phyloP scores from a whole-genome alignment of 1,140 invertebrate genomes.

The Sesamia nonagrioides region DNA sequence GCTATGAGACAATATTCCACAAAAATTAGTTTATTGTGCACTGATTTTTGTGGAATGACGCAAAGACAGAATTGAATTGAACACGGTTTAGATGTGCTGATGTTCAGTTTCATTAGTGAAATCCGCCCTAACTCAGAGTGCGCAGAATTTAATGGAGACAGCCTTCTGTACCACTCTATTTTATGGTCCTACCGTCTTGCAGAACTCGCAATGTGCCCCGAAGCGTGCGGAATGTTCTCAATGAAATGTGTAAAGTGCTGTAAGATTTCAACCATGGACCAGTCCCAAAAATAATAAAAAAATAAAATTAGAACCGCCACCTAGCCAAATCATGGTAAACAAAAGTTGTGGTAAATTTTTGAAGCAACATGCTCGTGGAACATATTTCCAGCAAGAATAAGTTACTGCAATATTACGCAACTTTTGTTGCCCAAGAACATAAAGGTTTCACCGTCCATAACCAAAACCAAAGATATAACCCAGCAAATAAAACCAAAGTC shows the following conservation, averaged over 20 bases:
- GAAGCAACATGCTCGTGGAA: no score
- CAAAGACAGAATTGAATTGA: no score
- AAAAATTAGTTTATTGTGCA: no score
- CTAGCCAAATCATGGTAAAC: neutral
- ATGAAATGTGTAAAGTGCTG: constrained; percentile 34
- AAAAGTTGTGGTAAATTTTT: neutral
- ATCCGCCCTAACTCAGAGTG: no score
- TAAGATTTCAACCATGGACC: constrained; percentile 50
- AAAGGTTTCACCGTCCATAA: constrained; percentile 57
- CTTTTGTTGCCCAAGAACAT: constrained; percentile 20
- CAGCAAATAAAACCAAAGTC: constrained; percentile 81
- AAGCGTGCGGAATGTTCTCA: constrained; percentile 51
- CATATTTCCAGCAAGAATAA: neutral
- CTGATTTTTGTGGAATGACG: no score
- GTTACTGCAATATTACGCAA: neutral
- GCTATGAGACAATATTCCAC: no score
- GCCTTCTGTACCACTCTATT: neutral
- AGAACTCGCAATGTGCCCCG: constrained; percentile 35
- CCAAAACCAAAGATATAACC: constrained; percentile 63
- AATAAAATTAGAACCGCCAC: constrained; percentile 29
- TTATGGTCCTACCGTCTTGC: constrained; percentile 12
- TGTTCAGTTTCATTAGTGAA: no score
- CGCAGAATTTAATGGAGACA: no score
- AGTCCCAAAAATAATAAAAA: neutral
- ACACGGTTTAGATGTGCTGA: no score